These are phyloP conservation scores for Craseonycteris thonglongyai DNA, from an alignment of 2,113 vertebrate species.

Conservation along the genomic window DNA sequence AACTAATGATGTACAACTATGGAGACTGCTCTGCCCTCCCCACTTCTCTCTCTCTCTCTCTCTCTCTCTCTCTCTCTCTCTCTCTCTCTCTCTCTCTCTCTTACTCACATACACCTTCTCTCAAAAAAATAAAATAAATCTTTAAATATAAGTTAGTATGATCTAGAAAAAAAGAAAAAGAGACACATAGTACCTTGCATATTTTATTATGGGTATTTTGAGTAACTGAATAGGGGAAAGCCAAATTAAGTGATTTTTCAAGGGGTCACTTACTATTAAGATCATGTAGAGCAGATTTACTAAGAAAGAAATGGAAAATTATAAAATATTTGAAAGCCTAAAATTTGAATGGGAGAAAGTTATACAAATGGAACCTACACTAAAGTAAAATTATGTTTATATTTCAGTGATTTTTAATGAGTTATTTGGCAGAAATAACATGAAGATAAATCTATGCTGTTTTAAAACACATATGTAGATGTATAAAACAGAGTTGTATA, in stretches of 20 bases:
- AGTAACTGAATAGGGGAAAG: neutral
- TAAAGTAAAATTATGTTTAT: conserved; percentile 41
- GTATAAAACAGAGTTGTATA: neutral
- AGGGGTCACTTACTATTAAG: neutral
- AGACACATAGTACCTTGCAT: neutral
- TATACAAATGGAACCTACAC: neutral
- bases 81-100: too few species aligned
- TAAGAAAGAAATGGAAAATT: neutral
- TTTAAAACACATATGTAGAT: conserved; percentile 16
- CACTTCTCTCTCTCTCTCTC: too few species aligned
- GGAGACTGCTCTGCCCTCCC: too few species aligned
- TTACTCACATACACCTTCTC: too few species aligned
- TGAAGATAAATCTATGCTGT: neutral
- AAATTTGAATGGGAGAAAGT: neutral
- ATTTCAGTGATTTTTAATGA: neutral
- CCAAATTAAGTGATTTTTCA: conserved; percentile 22
- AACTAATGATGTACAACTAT: too few species aligned
- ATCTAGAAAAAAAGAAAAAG: neutral
- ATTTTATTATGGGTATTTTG: neutral
- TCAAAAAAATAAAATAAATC: too few species aligned
- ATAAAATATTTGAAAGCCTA: neutral
- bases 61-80: too few species aligned
- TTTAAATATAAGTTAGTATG: neutral
- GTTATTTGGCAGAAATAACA: neutral
- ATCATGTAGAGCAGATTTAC: neutral